Conservation (phyloP, 2,888 invertebrate genomes). For the Drosophila meridiana region DNA sequence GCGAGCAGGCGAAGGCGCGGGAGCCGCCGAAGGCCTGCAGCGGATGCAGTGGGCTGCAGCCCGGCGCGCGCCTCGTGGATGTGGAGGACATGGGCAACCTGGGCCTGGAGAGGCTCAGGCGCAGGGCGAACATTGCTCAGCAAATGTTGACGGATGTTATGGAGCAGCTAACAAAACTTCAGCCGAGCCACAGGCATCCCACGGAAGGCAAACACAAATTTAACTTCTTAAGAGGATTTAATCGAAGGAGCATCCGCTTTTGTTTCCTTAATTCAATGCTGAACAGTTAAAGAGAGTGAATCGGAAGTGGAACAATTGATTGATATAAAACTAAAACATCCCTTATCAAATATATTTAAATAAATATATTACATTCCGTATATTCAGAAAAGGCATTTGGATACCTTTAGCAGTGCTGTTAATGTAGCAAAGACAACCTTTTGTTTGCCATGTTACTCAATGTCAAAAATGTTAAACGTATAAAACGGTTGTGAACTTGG, state of each 20-base stretch:
- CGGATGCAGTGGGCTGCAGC: constrained; percentile 53
- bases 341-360: not conserved
- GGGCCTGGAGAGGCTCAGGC: constrained; percentile 47
- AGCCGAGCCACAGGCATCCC: constrained; percentile 8
- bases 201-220: not conserved
- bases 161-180: constrained; percentile 38
- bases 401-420: not conserved
- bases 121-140: constrained; percentile 54
- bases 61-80: constrained; percentile 34
- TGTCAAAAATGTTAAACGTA: not conserved
- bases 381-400: not conserved
- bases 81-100: constrained; percentile 60
- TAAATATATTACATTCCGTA: not conserved
- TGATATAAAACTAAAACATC: not conserved
- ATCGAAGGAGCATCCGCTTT: not conserved
- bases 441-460: not conserved
- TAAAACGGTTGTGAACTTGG: not conserved
- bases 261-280: not conserved
- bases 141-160: constrained; percentile 58
- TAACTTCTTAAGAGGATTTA: not conserved
- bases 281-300: not conserved
- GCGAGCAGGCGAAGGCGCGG: constrained; percentile 9
- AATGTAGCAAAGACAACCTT: too few relatives aligned
- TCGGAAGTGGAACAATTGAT: not conserved
- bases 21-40: constrained; percentile 45